Evolutionary conservation across 2,888 invertebrate species (phyloP), one percentile per base, ranked within the genome.

Genomic region (Latheticus oryzae): DNA sequence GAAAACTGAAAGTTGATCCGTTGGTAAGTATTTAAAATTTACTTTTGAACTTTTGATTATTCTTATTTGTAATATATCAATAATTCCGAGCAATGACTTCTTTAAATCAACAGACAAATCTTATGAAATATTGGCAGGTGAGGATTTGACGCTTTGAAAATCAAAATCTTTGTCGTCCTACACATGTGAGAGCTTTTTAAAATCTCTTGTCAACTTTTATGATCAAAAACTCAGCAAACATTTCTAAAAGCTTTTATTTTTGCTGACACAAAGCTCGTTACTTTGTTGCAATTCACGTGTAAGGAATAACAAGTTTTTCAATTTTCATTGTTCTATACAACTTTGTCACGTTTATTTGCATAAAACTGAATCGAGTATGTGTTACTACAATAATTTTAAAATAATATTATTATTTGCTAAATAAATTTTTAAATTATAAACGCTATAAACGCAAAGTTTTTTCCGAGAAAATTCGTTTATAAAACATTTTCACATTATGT

Each of bases 1-100:
- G 96, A 60, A 83, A 88, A 62, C 84, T 98, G 51, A 95, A 94
- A 79, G 89, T 91, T 55, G 94, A 98, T 79, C 96, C 97, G 26
- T 80, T 93, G 84, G 97, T 97, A 80, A 91, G 92, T 84, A n/a
- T n/a, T n/a, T n/a, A n/a, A n/a, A n/a, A n/a, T n/a, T n/a, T n/a
- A n/a, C n/a, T n/a, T n/a, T 11, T 2, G 12, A 28, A 28, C 5
- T 8, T 28, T 28, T 1, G 9, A 28, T 28, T 11, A 9, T 5
- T 1, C 9, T 28, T 11, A 28, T 28, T 12, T 28, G 9, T 8
- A 2, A 4, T 2, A 28, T 28, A 8, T 2, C 12, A 28, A 28
- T 8, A 1, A 8, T 8, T 5, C 12, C 9, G 5, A 2, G 28
- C 2, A 8, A 28, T 28, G 12, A 28, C n/a, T n/a, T n/a, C n/a